These are phyloP conservation scores for Ficedula albicollis DNA, from an alignment of 2,797 vertebrate genomes.

Conservation along the genomic window DNA sequence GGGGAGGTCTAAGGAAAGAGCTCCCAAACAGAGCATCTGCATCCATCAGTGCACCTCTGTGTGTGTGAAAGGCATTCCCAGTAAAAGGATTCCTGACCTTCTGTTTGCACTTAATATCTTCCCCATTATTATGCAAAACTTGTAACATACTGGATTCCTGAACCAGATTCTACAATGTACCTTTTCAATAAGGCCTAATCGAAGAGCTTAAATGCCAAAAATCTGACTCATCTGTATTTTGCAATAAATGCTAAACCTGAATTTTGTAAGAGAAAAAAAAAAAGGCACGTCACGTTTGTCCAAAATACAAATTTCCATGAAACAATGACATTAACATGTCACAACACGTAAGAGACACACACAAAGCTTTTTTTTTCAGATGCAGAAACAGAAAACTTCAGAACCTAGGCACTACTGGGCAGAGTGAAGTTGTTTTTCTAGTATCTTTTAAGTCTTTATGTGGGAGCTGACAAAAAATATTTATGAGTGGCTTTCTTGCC, in stretches of 20 bases:
- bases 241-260: background rate
- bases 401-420: fast-evolving
- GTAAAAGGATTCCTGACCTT: background rate
- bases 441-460: background rate
- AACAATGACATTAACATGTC: background rate
- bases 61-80: background rate
- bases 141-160: background rate
- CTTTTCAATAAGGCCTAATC: background rate
- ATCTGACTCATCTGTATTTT: background rate
- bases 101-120: background rate
- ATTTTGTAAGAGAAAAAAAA: background rate
- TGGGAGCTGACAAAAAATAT: background rate
- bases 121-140: background rate
- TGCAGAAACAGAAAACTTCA: fast-evolving
- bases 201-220: background rate
- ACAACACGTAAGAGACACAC: fast-evolving
- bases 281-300: background rate
- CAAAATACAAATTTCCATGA: background rate
- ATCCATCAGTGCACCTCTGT: background rate
- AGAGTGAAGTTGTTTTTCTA: background rate
- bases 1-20: background rate
- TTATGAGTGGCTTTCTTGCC: no score
- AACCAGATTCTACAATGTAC: background rate
- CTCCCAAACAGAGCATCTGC: background rate
- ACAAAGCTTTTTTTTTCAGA: fast-evolving